Percentiles rank a stretch among this genome's conserved stretches.
Evolutionary conservation across 2,888 invertebrate genomes (phyloP).

Genomic region (Apeira syringaria): DNA sequence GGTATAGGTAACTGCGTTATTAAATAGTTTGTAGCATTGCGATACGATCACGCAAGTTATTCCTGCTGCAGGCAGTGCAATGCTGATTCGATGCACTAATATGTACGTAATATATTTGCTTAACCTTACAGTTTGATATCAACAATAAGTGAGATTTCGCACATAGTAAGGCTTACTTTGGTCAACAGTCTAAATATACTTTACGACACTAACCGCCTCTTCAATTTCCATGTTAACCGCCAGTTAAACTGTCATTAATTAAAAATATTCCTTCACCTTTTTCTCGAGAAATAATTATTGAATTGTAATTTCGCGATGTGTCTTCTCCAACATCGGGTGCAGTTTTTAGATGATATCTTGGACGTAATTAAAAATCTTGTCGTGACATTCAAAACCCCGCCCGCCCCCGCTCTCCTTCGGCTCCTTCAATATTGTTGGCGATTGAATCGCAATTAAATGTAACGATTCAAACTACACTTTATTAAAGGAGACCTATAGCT

Average conservation of each 20-base stretch:
- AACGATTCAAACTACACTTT: conserved; percentile 81
- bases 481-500: conserved; percentile 77
- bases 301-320: conserved; percentile 77
- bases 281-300: conserved; percentile 65
- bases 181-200: neutral
- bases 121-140: too few species aligned
- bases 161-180: too few species aligned
- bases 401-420: conserved; percentile 75
- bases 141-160: too few species aligned
- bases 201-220: conserved; percentile 17
- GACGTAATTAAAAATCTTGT: conserved; percentile 83
- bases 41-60: too few species aligned
- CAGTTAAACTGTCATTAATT: conserved; percentile 60
- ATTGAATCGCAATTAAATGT: conserved; percentile 82
- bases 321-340: conserved; percentile 66
- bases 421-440: conserved; percentile 80
- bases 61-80: too few species aligned
- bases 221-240: conserved; percentile 48
- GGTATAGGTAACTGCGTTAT: too few species aligned
- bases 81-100: too few species aligned
- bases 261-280: conserved; percentile 44
- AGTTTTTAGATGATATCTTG: conserved; percentile 79
- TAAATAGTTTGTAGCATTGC: too few species aligned
- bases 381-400: conserved; percentile 80
- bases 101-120: too few species aligned